Percentiles rank a stretch among this genome's conserved stretches.
These are phyloP conservation scores for Oryzias celebensis DNA, from an alignment of 2,113 vertebrate species.

Conservation along the genomic window DNA sequence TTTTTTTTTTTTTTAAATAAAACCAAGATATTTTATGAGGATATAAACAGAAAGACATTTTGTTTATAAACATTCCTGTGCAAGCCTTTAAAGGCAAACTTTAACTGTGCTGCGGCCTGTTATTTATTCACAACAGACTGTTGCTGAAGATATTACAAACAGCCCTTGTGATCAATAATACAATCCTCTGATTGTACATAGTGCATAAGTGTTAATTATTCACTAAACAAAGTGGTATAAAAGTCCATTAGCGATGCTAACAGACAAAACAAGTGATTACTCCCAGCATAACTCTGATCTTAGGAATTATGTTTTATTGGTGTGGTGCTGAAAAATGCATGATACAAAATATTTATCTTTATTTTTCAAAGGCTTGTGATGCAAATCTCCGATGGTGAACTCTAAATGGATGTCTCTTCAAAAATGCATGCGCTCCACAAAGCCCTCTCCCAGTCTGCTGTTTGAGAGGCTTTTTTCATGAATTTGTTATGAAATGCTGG, in stretches of 20 bases:
- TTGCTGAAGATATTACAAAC: conserved; percentile 51
- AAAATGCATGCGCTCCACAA: conserved; percentile 76
- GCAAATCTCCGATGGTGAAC: conserved; percentile 74
- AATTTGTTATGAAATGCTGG: conserved; percentile 80
- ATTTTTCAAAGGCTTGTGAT: conserved; percentile 62
- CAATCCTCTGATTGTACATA: conserved; percentile 62
- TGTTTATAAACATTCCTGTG: no score
- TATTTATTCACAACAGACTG: conserved; percentile 59
- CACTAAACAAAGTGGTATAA: conserved; percentile 73
- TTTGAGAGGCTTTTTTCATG: conserved; percentile 78
- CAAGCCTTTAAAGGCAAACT: background rate
- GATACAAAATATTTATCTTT: conserved; percentile 79
- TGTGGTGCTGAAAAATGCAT: conserved; percentile 72
- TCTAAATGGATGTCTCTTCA: conserved; percentile 77
- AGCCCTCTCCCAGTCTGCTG: conserved; percentile 61
- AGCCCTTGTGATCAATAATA: conserved; percentile 72
- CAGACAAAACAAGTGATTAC: conserved; percentile 50
- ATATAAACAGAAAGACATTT: no score
- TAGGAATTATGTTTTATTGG: conserved; percentile 62
- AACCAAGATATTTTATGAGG: no score
- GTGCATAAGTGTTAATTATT: conserved; percentile 77
- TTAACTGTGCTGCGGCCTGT: conserved; percentile 5
- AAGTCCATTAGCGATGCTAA: conserved; percentile 71
- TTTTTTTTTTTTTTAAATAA: no score
- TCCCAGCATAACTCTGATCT: conserved; percentile 48